Percentiles rank a stretch among this genome's conserved stretches.
phyloP scores from a whole-genome alignment of 2,113 vertebrate genomes.

The Sylvietta virens region DNA sequence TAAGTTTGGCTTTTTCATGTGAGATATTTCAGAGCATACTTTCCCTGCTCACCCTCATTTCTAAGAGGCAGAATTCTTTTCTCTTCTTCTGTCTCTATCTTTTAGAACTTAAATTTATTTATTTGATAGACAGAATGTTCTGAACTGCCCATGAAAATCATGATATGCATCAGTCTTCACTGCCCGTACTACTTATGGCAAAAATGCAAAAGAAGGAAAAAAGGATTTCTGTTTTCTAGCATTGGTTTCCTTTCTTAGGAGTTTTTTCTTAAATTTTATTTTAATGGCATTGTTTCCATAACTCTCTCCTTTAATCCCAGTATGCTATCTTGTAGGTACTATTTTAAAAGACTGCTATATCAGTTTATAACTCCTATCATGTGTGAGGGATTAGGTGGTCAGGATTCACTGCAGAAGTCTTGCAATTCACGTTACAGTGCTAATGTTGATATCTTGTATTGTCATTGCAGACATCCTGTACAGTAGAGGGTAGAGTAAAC shows the following conservation, averaged over 20 bases:
- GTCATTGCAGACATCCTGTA: background rate
- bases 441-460: background rate
- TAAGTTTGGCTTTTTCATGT: background rate
- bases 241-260: background rate
- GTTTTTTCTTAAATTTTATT: background rate
- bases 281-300: background rate
- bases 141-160: background rate
- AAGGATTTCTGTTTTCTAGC: background rate
- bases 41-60: background rate
- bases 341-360: background rate
- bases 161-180: background rate
- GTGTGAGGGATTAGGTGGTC: background rate
- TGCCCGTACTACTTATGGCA: background rate
- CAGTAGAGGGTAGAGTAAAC: background rate
- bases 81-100: background rate
- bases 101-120: background rate
- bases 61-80: background rate
- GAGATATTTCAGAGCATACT: background rate
- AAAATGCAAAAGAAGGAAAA: background rate
- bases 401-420: background rate
- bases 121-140: background rate
- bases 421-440: background rate
- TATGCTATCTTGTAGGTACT: background rate
- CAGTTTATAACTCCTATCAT: background rate
- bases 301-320: background rate